Conservation (phyloP, 2,797 vertebrate species). For the Vultur gryphus region DNA sequence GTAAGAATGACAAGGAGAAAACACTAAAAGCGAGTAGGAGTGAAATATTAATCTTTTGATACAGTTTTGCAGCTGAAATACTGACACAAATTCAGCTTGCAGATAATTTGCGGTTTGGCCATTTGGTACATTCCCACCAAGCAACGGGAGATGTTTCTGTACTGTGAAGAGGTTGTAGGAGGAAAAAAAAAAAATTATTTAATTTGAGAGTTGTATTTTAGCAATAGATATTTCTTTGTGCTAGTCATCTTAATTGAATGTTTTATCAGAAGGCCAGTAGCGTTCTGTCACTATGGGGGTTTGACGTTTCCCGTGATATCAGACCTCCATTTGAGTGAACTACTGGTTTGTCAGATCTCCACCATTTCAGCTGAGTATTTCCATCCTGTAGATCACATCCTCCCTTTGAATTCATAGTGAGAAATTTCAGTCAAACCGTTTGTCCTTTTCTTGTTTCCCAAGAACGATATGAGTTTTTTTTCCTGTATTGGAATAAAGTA, state of each 20-base stretch:
- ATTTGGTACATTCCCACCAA: not conserved
- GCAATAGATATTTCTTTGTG: not conserved
- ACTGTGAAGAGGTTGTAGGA: not conserved
- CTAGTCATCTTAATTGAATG: not conserved
- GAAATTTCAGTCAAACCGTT: not conserved
- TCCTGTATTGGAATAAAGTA: not conserved
- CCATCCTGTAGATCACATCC: not conserved
- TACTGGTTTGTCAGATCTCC: not conserved
- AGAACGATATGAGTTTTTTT: not conserved
- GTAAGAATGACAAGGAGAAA: conserved; percentile 15
- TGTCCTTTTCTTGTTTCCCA: not conserved
- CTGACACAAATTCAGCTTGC: not conserved
- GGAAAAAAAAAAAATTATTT: not conserved
- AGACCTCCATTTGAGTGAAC: not conserved
- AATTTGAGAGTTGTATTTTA: not conserved
- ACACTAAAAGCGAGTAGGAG: not conserved
- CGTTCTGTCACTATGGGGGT: not conserved
- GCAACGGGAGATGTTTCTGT: not conserved
- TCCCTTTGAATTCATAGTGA: not conserved
- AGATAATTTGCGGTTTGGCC: not conserved
- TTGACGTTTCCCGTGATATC: not conserved
- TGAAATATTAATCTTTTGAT: not conserved
- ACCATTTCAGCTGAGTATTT: not conserved
- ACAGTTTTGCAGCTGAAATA: not conserved
- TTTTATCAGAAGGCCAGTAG: not conserved